Conservation (phyloP, 2,797 vertebrate genomes). For the Pygocentrus nattereri region DNA sequence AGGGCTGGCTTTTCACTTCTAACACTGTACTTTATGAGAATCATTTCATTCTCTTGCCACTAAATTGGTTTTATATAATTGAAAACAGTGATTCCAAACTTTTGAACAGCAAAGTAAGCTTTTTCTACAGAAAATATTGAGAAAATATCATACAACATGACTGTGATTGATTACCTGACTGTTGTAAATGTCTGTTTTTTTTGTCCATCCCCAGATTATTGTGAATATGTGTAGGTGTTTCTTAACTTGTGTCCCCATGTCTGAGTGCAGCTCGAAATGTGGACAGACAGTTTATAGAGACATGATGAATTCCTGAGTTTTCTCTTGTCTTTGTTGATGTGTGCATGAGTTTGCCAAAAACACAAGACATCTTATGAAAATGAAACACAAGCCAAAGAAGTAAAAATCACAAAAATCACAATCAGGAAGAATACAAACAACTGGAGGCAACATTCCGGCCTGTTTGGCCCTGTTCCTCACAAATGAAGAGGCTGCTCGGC, state of each 20-base stretch:
- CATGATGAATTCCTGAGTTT: conserved; percentile 41
- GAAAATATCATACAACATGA: not conserved
- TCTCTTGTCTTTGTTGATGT: conserved; percentile 19
- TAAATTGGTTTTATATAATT: no score
- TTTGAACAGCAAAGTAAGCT: not conserved
- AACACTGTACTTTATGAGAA: no score
- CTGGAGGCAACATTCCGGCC: conserved; percentile 19
- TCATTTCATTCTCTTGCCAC: no score
- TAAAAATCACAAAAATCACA: conserved; percentile 17
- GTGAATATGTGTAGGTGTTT: conserved; percentile 11
- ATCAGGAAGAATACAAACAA: conserved; percentile 31
- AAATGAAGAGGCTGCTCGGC: not conserved
- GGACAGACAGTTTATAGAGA: conserved; percentile 28
- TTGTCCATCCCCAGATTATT: not conserved
- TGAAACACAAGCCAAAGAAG: conserved; percentile 51
- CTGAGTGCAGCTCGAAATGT: conserved; percentile 24
- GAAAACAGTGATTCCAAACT: no score
- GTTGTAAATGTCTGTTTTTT: not conserved
- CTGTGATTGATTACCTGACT: no score
- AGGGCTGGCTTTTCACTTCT: no score
- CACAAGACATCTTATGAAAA: conserved; percentile 31
- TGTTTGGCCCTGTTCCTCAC: not conserved
- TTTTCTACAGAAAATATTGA: not conserved
- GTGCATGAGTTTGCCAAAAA: conserved; percentile 38
- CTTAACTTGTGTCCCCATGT: not conserved